Conservation (phyloP, 2,888 invertebrate species). For the Dyspetes luteomarginatus region DNA sequence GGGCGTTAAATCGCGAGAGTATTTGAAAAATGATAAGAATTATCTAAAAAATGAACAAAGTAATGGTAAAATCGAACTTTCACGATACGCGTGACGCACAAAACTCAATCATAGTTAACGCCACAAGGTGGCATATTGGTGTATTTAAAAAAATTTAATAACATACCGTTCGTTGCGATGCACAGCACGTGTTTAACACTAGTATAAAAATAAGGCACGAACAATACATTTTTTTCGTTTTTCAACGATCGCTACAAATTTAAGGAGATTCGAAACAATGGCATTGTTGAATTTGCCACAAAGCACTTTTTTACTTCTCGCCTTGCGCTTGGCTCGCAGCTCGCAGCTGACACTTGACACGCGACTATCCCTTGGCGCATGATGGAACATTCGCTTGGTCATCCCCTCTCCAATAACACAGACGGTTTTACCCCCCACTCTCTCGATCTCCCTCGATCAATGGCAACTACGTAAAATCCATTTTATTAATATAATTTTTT, state of each 20-base stretch:
- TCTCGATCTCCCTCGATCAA: background rate
- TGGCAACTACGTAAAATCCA: background rate
- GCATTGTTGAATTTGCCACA: conserved; percentile 28
- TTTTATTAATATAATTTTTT: background rate
- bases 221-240: conserved; percentile 32
- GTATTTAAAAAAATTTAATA: background rate
- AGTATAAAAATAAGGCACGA: conserved; percentile 50
- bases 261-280: conserved; percentile 11
- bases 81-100: background rate
- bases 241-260: conserved; percentile 12
- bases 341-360: conserved; percentile 16
- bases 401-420: background rate
- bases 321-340: background rate
- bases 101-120: background rate
- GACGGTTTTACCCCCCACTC: background rate
- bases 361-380: background rate
- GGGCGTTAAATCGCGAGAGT: conserved; percentile 24
- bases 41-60: background rate
- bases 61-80: background rate
- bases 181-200: conserved; percentile 46
- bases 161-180: conserved; percentile 63
- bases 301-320: background rate
- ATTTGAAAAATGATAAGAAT: background rate
- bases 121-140: background rate
- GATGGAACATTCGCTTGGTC: background rate